Evolutionary conservation across 2,113 vertebrate species (phyloP).

Genomic region (Argyrosomus japonicus): DNA sequence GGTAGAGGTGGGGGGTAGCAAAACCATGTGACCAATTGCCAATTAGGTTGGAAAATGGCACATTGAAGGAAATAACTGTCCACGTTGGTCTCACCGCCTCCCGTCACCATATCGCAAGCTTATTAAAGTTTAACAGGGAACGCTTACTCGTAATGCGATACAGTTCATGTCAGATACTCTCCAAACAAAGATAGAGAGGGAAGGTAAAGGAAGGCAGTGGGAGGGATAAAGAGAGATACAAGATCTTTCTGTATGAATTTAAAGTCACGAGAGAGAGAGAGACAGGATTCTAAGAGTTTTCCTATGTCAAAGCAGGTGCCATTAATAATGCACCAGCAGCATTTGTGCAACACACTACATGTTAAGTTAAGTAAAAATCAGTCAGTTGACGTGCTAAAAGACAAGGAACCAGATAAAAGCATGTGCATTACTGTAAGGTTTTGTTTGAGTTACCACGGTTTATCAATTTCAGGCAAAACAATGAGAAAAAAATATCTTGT

Average conservation of each 20-base stretch:
- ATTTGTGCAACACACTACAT: constrained; percentile 39
- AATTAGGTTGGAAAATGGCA: constrained; percentile 76
- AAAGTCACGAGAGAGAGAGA: constrained; percentile 29
- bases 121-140: constrained; percentile 61
- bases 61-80: constrained; percentile 17
- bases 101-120: constrained; percentile 36
- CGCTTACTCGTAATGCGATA: constrained; percentile 28
- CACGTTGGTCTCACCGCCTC: constrained; percentile 19
- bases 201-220: neutral
- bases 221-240: neutral
- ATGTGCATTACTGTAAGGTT: neutral
- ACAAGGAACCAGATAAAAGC: neutral
- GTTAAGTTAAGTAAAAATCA: constrained; percentile 34
- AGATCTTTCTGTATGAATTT: constrained; percentile 23
- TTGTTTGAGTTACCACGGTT: neutral
- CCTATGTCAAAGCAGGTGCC: constrained; percentile 33
- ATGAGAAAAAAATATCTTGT: neutral
- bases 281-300: constrained; percentile 39
- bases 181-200: neutral
- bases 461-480: neutral
- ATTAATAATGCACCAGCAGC: constrained; percentile 71
- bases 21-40: constrained; percentile 62
- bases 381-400: neutral
- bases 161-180: constrained; percentile 31
- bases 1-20: neutral